Evolutionary conservation across 1,140 invertebrate genomes (phyloP), one percentile per base, ranked within the genome.

Genomic region (Luehdorfia chinensis): DNA sequence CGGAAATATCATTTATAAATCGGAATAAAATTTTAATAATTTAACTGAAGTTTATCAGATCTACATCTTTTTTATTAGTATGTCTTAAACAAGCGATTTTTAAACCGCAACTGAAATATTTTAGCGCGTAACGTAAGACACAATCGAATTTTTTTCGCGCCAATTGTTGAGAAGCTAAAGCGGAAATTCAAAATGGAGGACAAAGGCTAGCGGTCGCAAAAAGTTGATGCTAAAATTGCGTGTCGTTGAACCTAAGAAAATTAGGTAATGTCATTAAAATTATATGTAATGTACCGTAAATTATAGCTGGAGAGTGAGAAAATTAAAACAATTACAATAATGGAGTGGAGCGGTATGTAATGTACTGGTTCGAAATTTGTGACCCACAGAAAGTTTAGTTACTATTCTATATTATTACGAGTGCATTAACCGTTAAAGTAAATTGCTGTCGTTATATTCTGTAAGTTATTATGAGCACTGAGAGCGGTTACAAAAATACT

Each of bases 151-250:
- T 30, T 41, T 30, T 43, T 43, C 27, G 15, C 39, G 39, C 39
- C 39, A 18, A 43, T 28, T 11, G 39, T 15, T 43, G 39, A 25
- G 39, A 43, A 43, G 15, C 39, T n/a, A 28, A 43, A 28, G 27
- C 39, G 39, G 39, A 43, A 30, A 43, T 15, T 14, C 39, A 43
- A 43, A 43, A 43, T 43, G 27, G 39, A 43, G 39, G 39, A 43
- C 39, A 43, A 43, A 43, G 39, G 39, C 39, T 43, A 43, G 39
- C 39, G 39, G 39, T 43, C 39, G 39, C 39, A 43, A 43, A 43
- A 43, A 43, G 23, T 25, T 11, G 11, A 30, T 16, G 39, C 23
- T 14, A 30, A 43, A 43, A 28, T 43, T 5, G 2, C 25, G 25
- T 43, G 39, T 43, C 39, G 39, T 43, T 43, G 39, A 43, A 43